Evolutionary conservation across 2,888 invertebrate species (phyloP).

Genomic region (Platycheirus albimanus): DNA sequence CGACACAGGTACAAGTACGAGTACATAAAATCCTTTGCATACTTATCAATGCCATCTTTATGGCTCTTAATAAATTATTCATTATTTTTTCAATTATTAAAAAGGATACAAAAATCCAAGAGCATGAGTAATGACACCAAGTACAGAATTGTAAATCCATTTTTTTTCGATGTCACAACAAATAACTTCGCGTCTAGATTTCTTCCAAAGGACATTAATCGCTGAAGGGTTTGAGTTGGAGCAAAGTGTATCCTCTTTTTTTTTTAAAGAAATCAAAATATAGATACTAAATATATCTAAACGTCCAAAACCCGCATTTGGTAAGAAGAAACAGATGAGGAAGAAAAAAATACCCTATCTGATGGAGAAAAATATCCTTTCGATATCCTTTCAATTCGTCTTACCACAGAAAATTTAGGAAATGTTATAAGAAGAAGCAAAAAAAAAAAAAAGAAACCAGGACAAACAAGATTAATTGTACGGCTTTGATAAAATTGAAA

Average conservation of each 20-base stretch:
- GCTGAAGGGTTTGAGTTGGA: constrained; percentile 36
- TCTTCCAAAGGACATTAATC: constrained; percentile 42
- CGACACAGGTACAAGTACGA: neutral
- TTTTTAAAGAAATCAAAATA: constrained; percentile 53
- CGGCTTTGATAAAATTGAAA: constrained; percentile 67
- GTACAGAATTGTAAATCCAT: neutral
- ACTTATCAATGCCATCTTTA: neutral
- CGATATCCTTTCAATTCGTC: constrained; percentile 56
- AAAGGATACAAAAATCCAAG: constrained; percentile 5
- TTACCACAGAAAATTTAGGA: constrained; percentile 26
- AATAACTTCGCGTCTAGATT: constrained; percentile 19
- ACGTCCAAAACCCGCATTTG: constrained; percentile 54
- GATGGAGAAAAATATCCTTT: constrained; percentile 57
- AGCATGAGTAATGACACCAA: neutral
- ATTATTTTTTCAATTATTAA: neutral
- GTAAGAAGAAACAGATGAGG: neutral
- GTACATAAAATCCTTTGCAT: neutral
- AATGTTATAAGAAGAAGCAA: constrained; percentile 5
- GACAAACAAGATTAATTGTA: constrained; percentile 70
- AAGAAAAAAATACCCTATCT: constrained; percentile 20
- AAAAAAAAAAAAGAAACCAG: constrained; percentile 29
- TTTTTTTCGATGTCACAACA: constrained; percentile 29
- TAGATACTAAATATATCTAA: constrained; percentile 49
- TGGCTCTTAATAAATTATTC: neutral
- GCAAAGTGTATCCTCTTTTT: too few relatives aligned